Percentiles rank a stretch among this genome's conserved stretches.
phyloP scores from a whole-genome alignment of 1,140 invertebrate species.

The Paraescarpia echinospica region DNA sequence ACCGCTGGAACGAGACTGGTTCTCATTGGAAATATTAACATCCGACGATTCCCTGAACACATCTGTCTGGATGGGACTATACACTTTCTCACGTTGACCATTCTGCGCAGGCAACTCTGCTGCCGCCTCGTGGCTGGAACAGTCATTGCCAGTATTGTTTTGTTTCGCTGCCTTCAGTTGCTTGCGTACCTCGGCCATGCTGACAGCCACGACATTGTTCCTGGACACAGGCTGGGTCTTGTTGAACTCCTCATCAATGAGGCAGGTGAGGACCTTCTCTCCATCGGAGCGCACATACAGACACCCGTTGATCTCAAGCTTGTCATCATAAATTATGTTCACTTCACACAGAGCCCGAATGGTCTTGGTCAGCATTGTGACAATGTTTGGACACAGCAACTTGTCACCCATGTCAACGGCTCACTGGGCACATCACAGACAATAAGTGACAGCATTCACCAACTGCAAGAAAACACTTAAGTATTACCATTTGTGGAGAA shows the following conservation, averaged over 20 bases:
- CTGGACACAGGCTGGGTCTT: constrained; percentile 12
- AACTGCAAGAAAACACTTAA: not conserved
- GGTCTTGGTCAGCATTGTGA: constrained; percentile 29
- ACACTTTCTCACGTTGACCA: not conserved
- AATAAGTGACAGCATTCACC: not conserved
- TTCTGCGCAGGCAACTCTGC: not conserved
- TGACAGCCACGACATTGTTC: not conserved
- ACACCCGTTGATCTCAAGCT: constrained; percentile 30
- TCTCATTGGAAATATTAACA: not conserved
- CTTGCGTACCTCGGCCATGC: not conserved
- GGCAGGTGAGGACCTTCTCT: constrained; percentile 31
- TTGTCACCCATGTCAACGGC: constrained; percentile 15
- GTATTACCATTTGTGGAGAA: not conserved
- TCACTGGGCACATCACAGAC: not conserved
- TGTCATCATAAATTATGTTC: constrained; percentile 28
- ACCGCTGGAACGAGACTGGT: not conserved
- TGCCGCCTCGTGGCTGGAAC: not conserved
- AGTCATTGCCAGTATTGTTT: not conserved
- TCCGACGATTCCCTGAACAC: not conserved
- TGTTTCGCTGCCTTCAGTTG: not conserved
- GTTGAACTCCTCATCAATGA: constrained; percentile 28
- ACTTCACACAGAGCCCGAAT: constrained; percentile 32
- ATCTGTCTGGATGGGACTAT: not conserved
- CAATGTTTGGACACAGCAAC: constrained; percentile 28
- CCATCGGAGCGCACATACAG: constrained; percentile 31